A percentile compares a stretch with the other conserved stretches of the same genome.
Evolutionary conservation across 2,797 vertebrate species (phyloP).

Genomic region (Tenualosa ilisha): DNA sequence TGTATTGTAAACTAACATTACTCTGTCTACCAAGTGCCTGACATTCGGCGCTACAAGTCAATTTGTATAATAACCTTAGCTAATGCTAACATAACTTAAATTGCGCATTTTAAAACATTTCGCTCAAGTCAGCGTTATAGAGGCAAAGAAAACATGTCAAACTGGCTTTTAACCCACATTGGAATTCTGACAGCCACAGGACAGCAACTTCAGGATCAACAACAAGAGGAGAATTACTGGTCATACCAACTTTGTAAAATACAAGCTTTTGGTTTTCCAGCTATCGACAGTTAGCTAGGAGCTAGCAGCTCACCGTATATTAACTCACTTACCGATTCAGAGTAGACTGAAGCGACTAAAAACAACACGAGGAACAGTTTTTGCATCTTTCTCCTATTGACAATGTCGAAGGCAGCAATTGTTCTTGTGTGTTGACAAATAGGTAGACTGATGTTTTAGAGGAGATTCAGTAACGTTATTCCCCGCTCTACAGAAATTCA

Average conservation of each 20-base stretch:
- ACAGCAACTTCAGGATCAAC: background rate
- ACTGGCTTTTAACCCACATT: background rate
- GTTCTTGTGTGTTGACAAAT: background rate
- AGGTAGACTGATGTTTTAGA: background rate
- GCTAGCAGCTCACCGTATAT: background rate
- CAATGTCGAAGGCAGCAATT: background rate
- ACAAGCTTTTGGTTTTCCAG: background rate
- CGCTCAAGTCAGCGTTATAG: background rate
- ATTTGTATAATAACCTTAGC: no score
- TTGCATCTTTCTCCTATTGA: slow-evolving; percentile 60
- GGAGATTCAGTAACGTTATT: background rate
- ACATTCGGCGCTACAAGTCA: background rate
- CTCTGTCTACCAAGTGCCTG: background rate
- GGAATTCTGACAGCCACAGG: background rate
- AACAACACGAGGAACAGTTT: slow-evolving; percentile 66
- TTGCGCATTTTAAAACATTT: background rate
- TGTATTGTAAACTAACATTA: no score
- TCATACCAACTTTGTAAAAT: background rate
- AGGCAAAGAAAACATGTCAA: background rate
- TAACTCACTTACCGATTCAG: slow-evolving; percentile 76
- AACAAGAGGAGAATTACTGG: background rate
- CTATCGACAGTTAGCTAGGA: background rate
- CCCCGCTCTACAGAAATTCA: background rate
- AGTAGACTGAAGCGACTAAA: slow-evolving; percentile 64
- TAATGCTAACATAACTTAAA: no score